Percentiles rank a stretch among this genome's conserved stretches.
These are phyloP conservation scores for Tigriopus californicus DNA, from an alignment of 2,888 invertebrate species.

Conservation along the genomic window DNA sequence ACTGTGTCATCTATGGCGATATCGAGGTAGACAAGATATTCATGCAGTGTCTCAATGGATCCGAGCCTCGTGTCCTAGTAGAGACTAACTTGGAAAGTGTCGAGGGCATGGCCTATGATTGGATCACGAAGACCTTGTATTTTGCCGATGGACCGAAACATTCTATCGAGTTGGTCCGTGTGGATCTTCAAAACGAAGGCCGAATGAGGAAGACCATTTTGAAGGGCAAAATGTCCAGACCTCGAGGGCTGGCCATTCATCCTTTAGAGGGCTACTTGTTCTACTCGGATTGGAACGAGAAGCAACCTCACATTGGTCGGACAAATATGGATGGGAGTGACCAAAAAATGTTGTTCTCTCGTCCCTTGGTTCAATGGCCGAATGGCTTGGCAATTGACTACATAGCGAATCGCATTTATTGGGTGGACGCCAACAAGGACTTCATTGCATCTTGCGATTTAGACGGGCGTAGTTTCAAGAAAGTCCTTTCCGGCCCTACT, in stretches of 20 bases:
- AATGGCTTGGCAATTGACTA: slow-evolving; percentile 71
- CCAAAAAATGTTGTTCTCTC: not conserved
- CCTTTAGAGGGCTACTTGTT: slow-evolving; percentile 55
- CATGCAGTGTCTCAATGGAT: slow-evolving; percentile 39
- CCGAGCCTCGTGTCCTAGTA: slow-evolving; percentile 46
- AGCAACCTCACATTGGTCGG: slow-evolving; percentile 54
- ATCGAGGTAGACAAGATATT: slow-evolving; percentile 57
- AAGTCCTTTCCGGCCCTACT: slow-evolving; percentile 35
- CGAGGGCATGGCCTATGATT: slow-evolving; percentile 69
- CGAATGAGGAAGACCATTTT: slow-evolving; percentile 58
- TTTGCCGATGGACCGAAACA: slow-evolving; percentile 63
- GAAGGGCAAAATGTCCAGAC: slow-evolving; percentile 45
- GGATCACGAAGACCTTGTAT: slow-evolving; percentile 66
- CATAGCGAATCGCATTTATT: slow-evolving; percentile 58
- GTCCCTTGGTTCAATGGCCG: slow-evolving; percentile 53
- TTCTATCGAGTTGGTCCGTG: slow-evolving; percentile 53
- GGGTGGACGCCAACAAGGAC: slow-evolving; percentile 67
- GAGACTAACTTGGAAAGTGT: slow-evolving; percentile 55
- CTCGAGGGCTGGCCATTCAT: slow-evolving; percentile 63
- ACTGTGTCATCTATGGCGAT: slow-evolving; percentile 77
- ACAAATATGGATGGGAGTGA: slow-evolving; percentile 59
- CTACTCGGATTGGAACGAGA: slow-evolving; percentile 72
- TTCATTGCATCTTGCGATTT: slow-evolving; percentile 57
- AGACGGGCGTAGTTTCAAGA: slow-evolving; percentile 45
- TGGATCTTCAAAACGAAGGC: slow-evolving; percentile 35